Evolutionary conservation across 2,888 invertebrate genomes (phyloP), one percentile per base, ranked within the genome.

Genomic region (Stegana nigrithorax): DNA sequence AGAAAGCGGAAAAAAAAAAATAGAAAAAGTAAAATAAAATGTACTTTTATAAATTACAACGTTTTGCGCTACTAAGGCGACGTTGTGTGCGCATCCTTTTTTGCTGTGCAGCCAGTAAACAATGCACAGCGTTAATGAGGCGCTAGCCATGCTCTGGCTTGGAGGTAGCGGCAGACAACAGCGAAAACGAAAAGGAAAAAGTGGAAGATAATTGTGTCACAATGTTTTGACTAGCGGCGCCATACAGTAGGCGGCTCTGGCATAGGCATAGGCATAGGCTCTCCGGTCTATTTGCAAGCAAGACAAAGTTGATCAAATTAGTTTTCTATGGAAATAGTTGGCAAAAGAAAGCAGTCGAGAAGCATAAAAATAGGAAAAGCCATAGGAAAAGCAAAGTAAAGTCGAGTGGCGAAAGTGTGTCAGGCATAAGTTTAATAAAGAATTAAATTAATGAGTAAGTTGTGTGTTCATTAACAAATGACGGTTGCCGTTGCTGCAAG

Each of bases 51-150:
- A 80, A 78, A 76, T 80, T 73, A 80, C 77, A 25, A n/a, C 14
- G 14, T 27, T 17, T 53, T 14, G 8, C n/a, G n/a, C n/a, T n/a
- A n/a, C n/a, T n/a, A n/a, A n/a, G n/a, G n/a, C n/a, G n/a, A n/a
- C n/a, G n/a, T 29, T 29, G 44, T 51, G 12, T 27, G 27, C 19
- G 26, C 27, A 12, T 29, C 14, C 27, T 32, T 32, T 53, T 36
- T 8, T 32, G 14, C 53, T 21, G 8, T 47, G 25, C 21, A 12
- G 12, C 17, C 21, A 50, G 32, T 27, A 73, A 80, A 80, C 78
- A 78, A 81, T 73, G 80, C 73, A 70, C 73, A 81, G 69, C 81
- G 75, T 79, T 78, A 78, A 81, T 78, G 80, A 78, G 80, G 78
- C 81, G 75, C 77, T 70, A 70, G 75, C 45, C 27, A 78, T 78